phyloP scores from a whole-genome alignment of 2,888 invertebrate species.

The Baccha elongata region DNA sequence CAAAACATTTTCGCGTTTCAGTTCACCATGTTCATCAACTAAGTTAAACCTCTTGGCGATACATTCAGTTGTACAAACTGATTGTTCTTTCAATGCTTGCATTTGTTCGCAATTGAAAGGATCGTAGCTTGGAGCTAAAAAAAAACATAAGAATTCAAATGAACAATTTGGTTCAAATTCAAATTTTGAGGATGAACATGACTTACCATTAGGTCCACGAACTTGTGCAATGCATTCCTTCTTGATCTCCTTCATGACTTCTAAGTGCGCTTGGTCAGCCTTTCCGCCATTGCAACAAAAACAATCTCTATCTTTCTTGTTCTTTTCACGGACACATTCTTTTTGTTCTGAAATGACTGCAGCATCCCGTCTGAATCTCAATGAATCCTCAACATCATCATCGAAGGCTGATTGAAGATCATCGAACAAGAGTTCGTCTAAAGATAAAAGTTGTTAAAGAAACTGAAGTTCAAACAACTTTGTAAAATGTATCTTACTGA shows the following conservation, averaged over 20 bases:
- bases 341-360: constrained; percentile 53
- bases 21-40: constrained; percentile 73
- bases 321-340: constrained; percentile 61
- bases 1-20: constrained; percentile 74
- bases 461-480: not conserved
- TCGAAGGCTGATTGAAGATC: constrained; percentile 70
- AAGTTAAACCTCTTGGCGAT: constrained; percentile 73
- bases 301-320: constrained; percentile 58
- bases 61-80: constrained; percentile 75
- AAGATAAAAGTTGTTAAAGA: not conserved
- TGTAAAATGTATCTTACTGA: constrained; percentile 72
- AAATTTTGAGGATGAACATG: not conserved
- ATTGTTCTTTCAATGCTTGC: constrained; percentile 73
- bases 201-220: constrained; percentile 72
- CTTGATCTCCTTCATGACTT: constrained; percentile 62
- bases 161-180: not conserved
- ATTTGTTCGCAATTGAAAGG: constrained; percentile 76
- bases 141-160: not conserved
- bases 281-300: constrained; percentile 75
- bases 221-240: constrained; percentile 74
- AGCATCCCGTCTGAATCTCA: constrained; percentile 68
- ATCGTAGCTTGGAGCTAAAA: constrained; percentile 72
- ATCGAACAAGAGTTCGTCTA: constrained; percentile 76
- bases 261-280: constrained; percentile 65
- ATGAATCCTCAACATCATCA: constrained; percentile 48